A percentile compares a stretch with the other conserved stretches of the same genome.
Evolutionary conservation across 2,888 invertebrate genomes (phyloP).

Genomic region (Pollenia labialis): DNA sequence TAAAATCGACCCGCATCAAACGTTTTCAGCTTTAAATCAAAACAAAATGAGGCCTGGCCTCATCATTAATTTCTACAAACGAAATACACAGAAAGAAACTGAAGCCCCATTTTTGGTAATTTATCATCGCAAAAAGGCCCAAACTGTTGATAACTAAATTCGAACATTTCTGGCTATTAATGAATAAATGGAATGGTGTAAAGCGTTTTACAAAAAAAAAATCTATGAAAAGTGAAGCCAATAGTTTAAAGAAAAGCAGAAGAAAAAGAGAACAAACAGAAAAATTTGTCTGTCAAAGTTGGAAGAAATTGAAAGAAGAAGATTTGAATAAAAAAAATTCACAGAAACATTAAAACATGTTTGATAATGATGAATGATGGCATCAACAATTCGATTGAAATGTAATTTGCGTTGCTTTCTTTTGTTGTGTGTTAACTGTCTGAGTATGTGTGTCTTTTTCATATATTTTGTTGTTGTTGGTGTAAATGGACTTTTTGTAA

Average conservation of each 20-base stretch:
- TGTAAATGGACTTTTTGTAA: neutral
- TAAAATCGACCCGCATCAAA: constrained; percentile 43
- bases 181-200: constrained; percentile 8
- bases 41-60: constrained; percentile 27
- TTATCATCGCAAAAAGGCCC: constrained; percentile 46
- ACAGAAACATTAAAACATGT: constrained; percentile 29
- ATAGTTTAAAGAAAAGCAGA: constrained; percentile 17
- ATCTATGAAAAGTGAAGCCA: neutral
- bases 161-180: constrained; percentile 34
- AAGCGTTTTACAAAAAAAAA: neutral
- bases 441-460: constrained; percentile 19
- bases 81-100: neutral
- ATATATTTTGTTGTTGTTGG: constrained; percentile 3
- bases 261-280: constrained; percentile 35
- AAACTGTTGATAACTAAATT: constrained; percentile 58
- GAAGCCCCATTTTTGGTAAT: constrained; percentile 26
- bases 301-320: constrained; percentile 1
- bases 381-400: constrained; percentile 68
- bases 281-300: constrained; percentile 40
- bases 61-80: constrained; percentile 18
- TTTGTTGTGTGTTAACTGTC: neutral
- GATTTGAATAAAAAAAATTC: neutral
- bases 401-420: constrained; percentile 51
- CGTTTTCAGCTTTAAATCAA: constrained; percentile 6
- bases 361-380: constrained; percentile 71